phyloP scores from a whole-genome alignment of 2,888 invertebrate genomes.

The Drosophila subquinaria region DNA sequence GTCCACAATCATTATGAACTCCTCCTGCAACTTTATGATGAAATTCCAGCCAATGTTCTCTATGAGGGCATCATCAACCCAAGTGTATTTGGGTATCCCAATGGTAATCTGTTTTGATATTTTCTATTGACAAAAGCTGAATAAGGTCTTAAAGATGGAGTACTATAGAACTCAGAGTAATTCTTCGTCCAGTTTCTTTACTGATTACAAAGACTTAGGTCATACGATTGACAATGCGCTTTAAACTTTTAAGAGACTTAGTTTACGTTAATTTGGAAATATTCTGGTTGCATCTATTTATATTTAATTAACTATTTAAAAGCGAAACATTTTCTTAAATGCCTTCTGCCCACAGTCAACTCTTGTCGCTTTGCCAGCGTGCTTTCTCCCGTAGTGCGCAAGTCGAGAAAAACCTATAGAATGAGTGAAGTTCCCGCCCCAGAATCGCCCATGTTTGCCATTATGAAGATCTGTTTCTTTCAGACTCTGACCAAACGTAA shows the following conservation, averaged over 20 bases:
- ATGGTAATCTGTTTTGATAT: constrained; percentile 47
- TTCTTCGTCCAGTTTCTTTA: too few species aligned
- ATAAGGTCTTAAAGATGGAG: too few species aligned
- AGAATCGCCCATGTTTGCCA: constrained; percentile 50
- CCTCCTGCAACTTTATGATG: constrained; percentile 67
- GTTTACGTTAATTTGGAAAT: too few species aligned
- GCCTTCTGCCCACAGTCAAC: constrained; percentile 39
- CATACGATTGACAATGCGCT: too few species aligned
- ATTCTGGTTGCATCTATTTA: too few species aligned
- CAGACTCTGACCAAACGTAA: constrained; percentile 41
- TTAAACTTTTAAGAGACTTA: too few species aligned
- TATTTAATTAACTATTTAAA: too few species aligned
- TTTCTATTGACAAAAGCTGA: too few species aligned
- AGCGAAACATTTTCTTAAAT: not conserved
- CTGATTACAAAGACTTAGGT: too few species aligned
- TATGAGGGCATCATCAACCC: constrained; percentile 69
- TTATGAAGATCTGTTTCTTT: constrained; percentile 67
- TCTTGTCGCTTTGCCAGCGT: constrained; percentile 57
- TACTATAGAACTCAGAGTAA: too few species aligned
- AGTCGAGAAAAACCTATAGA: not conserved
- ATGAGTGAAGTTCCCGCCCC: fast-evolving
- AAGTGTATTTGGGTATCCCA: constrained; percentile 75
- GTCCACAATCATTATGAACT: constrained; percentile 62
- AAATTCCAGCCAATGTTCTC: constrained; percentile 52
- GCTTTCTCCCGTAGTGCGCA: constrained; percentile 1